Evolutionary conservation across 2,113 vertebrate species (phyloP).

Genomic region (Mellivora capensis): DNA sequence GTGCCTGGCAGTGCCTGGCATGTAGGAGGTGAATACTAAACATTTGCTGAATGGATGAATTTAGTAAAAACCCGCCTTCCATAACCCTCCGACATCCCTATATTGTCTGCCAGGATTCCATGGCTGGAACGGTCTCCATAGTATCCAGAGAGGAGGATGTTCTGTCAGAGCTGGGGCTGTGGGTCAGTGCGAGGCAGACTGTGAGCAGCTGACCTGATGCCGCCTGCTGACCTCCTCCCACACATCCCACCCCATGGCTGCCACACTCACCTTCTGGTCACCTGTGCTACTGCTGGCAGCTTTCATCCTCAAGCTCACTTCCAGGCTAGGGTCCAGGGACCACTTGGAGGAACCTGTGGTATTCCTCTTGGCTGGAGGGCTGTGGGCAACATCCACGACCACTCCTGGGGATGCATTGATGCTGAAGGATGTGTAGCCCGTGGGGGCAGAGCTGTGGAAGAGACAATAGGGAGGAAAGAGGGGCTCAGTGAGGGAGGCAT

Average conservation of each 20-base stretch:
- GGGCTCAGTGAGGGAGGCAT: neutral
- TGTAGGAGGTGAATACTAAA: neutral
- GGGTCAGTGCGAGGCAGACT: fast-evolving
- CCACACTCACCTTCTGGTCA: slow-evolving; percentile 80
- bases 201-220: fast-evolving
- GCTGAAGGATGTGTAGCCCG: slow-evolving; percentile 67
- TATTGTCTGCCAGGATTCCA: neutral
- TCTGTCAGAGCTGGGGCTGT: neutral
- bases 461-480: neutral
- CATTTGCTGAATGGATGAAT: neutral
- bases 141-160: neutral
- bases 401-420: slow-evolving; percentile 72
- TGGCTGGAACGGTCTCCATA: fast-evolving
- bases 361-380: slow-evolving; percentile 52
- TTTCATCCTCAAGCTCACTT: slow-evolving; percentile 71
- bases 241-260: fast-evolving
- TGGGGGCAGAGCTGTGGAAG: slow-evolving; percentile 77
- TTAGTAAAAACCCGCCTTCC: neutral
- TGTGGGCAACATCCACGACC: slow-evolving; percentile 53
- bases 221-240: fast-evolving
- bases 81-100: fast-evolving
- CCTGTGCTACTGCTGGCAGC: slow-evolving; percentile 56
- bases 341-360: slow-evolving; percentile 61
- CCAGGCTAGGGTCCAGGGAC: slow-evolving; percentile 72
- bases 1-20: neutral